Evolutionary conservation across 2,113 vertebrate species (phyloP), one percentile per base, ranked within the genome.

Genomic region (Apodemus sylvaticus): DNA sequence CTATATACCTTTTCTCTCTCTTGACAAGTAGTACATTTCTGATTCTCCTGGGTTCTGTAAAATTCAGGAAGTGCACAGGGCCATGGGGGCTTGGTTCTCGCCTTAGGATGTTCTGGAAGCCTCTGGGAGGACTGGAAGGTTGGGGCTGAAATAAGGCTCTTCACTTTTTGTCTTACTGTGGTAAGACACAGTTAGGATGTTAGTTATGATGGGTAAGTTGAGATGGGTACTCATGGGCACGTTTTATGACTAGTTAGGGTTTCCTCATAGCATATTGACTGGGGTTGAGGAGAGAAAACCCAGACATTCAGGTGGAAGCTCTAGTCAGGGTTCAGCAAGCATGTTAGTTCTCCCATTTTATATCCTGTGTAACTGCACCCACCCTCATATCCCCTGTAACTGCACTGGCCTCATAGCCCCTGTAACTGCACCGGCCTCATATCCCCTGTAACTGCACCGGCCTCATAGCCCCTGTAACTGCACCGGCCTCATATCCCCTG

Each of bases 211-310:
- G 64, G 29, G 29, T 19, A 19, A 0, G 60, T 9, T 20, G 14
- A 3, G 0, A 5, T 6, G 12, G 51, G 22, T 3, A 3, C 2
- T 0, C 1, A 1, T 0, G 71, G 73, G 34, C 11, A 12, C 9
- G 29, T 29, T 16, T 0, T 0, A 10, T 31, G 71, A 76, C 62
- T 24, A 8, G 17, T 19, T 7, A 11, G 71, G 26, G 19, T 36
- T 53, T 91, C 51, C 26, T 76, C 26, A 22, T 5, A 17, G 73
- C 39, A 0, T 13, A 5, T 24, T 11, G 29, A 4, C 71, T 45
- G 60, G 14, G 11, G 34, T 58, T 7, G 1, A 90, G 11, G 1
- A 48, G 73, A 26, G 29, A 42, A 48, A 62, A 9, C 22, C n/a
- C 64, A 58, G 66, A 14, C 31, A 36, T 45, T 31, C 62, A 9